A percentile compares a stretch with the other conserved stretches of the same genome.
Conservation (phyloP, 2,797 vertebrate species). For the Alcedo atthis region DNA sequence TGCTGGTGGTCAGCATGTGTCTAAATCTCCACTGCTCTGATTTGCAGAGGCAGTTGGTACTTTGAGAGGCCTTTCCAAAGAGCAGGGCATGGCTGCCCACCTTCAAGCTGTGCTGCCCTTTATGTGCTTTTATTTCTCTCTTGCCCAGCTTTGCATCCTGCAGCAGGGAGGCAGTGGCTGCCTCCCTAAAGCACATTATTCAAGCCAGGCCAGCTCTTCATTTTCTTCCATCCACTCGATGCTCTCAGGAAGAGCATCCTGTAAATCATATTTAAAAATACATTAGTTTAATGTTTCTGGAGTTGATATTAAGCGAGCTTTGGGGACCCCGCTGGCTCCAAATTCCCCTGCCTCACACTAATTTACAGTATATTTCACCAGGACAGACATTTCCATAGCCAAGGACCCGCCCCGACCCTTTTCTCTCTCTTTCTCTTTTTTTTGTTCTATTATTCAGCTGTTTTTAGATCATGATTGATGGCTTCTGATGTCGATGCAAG, state of each 20-base stretch:
- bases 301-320: conserved; percentile 62
- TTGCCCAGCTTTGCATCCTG: background rate
- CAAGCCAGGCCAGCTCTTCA: conserved; percentile 8
- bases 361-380: conserved; percentile 58
- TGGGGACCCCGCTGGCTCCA: conserved; percentile 35
- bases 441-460: conserved; percentile 44
- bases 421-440: background rate
- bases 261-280: conserved; percentile 73
- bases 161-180: background rate
- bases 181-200: background rate
- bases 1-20: background rate
- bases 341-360: conserved; percentile 36
- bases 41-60: background rate
- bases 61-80: background rate
- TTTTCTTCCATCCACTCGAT: background rate
- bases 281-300: conserved; percentile 61
- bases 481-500: background rate
- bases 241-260: conserved; percentile 1
- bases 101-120: background rate
- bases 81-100: background rate
- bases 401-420: background rate
- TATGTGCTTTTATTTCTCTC: background rate
- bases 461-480: conserved; percentile 45
- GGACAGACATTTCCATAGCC: conserved; percentile 40
- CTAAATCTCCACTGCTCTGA: background rate